A percentile compares a stretch with the other conserved stretches of the same genome.
Evolutionary conservation across 2,888 invertebrate genomes (phyloP).

Genomic region (Cerceris ruficornis): DNA sequence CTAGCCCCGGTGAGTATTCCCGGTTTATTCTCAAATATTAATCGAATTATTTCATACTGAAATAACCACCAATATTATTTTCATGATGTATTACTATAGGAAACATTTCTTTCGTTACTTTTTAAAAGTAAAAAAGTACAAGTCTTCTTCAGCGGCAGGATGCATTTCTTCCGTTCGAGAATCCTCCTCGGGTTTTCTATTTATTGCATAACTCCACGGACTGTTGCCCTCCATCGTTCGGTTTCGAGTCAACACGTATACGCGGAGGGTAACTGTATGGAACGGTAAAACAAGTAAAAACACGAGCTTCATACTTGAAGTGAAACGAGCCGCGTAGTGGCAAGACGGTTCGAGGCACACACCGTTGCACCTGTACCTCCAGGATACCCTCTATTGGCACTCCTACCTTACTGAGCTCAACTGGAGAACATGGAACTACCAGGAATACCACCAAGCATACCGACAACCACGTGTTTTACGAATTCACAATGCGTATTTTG

Average conservation of each 20-base stretch:
- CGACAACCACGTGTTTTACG: constrained; percentile 13
- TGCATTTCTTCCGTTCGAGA: neutral
- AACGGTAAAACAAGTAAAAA: constrained; percentile 64
- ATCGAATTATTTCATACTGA: too few relatives aligned
- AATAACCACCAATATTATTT: too few relatives aligned
- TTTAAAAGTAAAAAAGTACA: neutral
- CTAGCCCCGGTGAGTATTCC: too few relatives aligned
- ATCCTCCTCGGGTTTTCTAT: neutral
- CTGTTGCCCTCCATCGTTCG: neutral
- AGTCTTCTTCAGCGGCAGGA: neutral
- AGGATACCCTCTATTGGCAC: constrained; percentile 61
- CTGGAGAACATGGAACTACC: constrained; percentile 11
- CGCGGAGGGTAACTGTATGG: constrained; percentile 17
- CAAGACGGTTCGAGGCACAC: constrained; percentile 39
- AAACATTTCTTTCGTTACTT: too few relatives aligned
- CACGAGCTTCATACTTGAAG: constrained; percentile 46
- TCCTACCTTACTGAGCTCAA: constrained; percentile 72
- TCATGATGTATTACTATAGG: too few relatives aligned
- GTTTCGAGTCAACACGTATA: neutral
- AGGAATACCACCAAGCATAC: constrained; percentile 25
- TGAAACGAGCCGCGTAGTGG: constrained; percentile 39
- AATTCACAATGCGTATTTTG: neutral
- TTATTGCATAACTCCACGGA: neutral
- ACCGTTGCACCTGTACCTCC: constrained; percentile 72
- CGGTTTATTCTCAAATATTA: too few relatives aligned